Percentiles rank a stretch among this genome's conserved stretches.
Evolutionary conservation across 2,888 invertebrate species (phyloP).

Genomic region (Pseudococcus jackbeardsleyi): DNA sequence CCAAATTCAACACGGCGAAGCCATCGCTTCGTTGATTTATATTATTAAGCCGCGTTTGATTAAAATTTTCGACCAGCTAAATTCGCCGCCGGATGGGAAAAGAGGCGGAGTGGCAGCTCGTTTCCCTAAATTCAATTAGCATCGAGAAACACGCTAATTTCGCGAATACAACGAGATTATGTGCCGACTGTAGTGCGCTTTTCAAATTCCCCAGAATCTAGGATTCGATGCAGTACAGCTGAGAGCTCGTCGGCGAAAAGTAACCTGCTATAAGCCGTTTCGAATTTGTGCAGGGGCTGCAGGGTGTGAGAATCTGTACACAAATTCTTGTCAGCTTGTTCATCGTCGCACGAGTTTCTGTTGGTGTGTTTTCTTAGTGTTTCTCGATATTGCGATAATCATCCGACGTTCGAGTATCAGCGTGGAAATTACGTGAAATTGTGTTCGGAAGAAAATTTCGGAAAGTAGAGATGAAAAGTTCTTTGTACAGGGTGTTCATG

Average conservation of each 20-base stretch:
- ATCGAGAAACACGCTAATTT: constrained; percentile 56
- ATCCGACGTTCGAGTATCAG: neutral
- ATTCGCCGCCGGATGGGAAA: neutral
- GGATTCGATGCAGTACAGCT: neutral
- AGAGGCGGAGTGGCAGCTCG: neutral
- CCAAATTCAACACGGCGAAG: constrained; percentile 21
- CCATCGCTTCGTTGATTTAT: constrained; percentile 43
- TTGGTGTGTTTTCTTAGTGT: neutral
- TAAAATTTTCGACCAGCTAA: constrained; percentile 37
- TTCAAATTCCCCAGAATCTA: neutral
- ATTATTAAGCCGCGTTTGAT: constrained; percentile 54
- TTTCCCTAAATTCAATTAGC: constrained; percentile 41
- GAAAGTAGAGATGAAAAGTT: too few species aligned
- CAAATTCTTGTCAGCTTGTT: constrained; percentile 16
- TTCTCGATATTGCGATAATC: neutral
- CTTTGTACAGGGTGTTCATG: too few species aligned
- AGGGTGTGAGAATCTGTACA: neutral
- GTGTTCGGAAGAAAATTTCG: too few species aligned
- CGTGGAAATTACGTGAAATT: neutral
- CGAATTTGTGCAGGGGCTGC: neutral
- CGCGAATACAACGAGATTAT: constrained; percentile 41
- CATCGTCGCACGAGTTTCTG: neutral
- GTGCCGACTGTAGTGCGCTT: neutral
- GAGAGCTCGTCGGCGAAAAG: neutral
- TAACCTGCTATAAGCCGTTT: neutral